Percentiles rank a stretch among this genome's conserved stretches.
These are phyloP conservation scores for Penelope pileata DNA, from an alignment of 2,113 vertebrate species.

Conservation along the genomic window DNA sequence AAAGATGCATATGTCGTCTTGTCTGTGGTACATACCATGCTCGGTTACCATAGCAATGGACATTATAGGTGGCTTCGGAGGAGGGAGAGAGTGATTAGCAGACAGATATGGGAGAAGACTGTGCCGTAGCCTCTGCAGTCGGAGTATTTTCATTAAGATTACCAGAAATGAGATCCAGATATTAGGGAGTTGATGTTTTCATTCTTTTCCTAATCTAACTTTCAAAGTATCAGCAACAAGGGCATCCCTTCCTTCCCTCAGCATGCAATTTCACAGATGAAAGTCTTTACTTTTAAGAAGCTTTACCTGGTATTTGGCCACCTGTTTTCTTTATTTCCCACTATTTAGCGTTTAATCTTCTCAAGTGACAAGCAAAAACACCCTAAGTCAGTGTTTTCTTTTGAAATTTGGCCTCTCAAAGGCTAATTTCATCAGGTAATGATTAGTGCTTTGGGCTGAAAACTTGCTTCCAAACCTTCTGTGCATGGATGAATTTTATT, in stretches of 20 bases:
- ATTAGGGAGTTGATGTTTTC: background rate
- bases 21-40: slow-evolving; percentile 22
- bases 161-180: background rate
- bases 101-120: background rate
- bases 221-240: background rate
- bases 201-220: slow-evolving; percentile 10
- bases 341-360: slow-evolving; percentile 20
- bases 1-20: slow-evolving; percentile 41
- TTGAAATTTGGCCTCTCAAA: slow-evolving; percentile 39
- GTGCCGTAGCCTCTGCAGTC: background rate
- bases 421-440: background rate
- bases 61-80: slow-evolving; percentile 43
- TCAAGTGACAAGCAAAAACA: background rate
- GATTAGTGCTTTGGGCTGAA: slow-evolving; percentile 31
- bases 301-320: background rate
- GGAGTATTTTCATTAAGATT: slow-evolving; percentile 25
- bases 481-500: background rate
- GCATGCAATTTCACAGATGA: background rate
- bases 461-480: background rate
- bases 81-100: slow-evolving; percentile 37
- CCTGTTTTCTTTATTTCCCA: slow-evolving; percentile 23
- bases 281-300: background rate
- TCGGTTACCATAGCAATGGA: slow-evolving; percentile 51
- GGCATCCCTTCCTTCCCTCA: background rate
- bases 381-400: slow-evolving; percentile 36